phyloP scores from a whole-genome alignment of 2,888 invertebrate species.

The Sesamia inferens region DNA sequence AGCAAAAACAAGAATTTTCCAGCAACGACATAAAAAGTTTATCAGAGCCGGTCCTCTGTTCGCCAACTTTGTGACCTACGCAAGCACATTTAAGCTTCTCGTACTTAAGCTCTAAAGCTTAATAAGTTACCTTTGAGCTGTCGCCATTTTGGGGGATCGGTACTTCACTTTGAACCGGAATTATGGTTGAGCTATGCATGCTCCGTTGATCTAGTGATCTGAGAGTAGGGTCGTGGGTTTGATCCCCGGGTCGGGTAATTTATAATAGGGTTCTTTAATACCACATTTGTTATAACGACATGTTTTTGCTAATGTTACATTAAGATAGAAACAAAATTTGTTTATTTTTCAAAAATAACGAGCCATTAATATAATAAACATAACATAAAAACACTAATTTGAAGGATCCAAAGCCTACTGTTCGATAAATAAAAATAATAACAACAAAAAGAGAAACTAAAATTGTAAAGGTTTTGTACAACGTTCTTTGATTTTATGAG shows the following conservation, averaged over 20 bases:
- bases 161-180: constrained; percentile 14
- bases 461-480: neutral
- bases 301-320: too few relatives aligned
- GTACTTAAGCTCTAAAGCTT: constrained; percentile 50
- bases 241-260: neutral
- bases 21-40: constrained; percentile 26
- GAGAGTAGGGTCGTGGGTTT: neutral
- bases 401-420: neutral
- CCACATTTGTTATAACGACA: neutral
- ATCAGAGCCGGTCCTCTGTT: constrained; percentile 31
- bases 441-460: neutral
- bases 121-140: constrained; percentile 61
- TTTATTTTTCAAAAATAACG: too few relatives aligned
- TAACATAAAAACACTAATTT: neutral
- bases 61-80: constrained; percentile 43
- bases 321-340: too few relatives aligned
- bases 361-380: too few relatives aligned
- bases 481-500: neutral
- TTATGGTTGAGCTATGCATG: constrained; percentile 32
- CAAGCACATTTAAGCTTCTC: constrained; percentile 44
- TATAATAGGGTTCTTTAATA: neutral
- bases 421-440: neutral
- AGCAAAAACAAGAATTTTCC: constrained; percentile 24
- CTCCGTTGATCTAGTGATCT: constrained; percentile 26
- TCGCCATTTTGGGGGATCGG: constrained; percentile 39